Evolutionary conservation across 2,888 invertebrate species (phyloP), one percentile per base, ranked within the genome.

Genomic region (Coecobrya sp.): DNA sequence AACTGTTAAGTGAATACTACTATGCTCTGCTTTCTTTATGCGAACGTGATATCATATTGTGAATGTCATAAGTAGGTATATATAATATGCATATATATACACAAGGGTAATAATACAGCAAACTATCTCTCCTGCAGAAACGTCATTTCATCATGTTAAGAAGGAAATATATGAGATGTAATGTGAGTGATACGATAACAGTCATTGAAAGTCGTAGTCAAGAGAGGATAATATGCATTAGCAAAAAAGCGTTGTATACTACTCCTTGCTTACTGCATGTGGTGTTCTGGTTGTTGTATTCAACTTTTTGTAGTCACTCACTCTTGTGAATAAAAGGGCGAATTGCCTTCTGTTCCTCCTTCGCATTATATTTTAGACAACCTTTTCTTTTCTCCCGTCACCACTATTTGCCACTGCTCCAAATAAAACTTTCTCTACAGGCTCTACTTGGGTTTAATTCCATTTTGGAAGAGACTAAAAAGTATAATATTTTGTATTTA

Each of bases 201-300:
- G 76, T 87, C 55, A 76, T 86, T 87, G 62, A 87, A 76, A 87
- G 73, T 42, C 19, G 45, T 81, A 81, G 30, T 59, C 30, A 81
- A 81, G 81, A 84, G 62, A 62, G 84, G 65, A 84, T 84, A 84
- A 84, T 84, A 65, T 84, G 84, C 84, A 84, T 84, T 84, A 84
- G 19, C 81, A 84, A 62, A 45, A 84, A 84, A 42, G 84, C 42
- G 16, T 42, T 42, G 62, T 84, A 65, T 25, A 19, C 27, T 30
- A 36, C 36, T 62, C 13, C 19, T 25, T 19, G 27, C 19, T 30
- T 19, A 84, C 65, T 62, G 84, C 84, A 84, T 84, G 84, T 42
- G 84, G 42, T 68, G 68, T 30, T n/a, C 68, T 68, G 30, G 30
- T n/a, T 30, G 79, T 79, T 16, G 36, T 27, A 79, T 27, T 49